Base-by-base conservation (phyloP, 2,797 vertebrate species). In the Petrocephalus schoutedeni region DNA sequence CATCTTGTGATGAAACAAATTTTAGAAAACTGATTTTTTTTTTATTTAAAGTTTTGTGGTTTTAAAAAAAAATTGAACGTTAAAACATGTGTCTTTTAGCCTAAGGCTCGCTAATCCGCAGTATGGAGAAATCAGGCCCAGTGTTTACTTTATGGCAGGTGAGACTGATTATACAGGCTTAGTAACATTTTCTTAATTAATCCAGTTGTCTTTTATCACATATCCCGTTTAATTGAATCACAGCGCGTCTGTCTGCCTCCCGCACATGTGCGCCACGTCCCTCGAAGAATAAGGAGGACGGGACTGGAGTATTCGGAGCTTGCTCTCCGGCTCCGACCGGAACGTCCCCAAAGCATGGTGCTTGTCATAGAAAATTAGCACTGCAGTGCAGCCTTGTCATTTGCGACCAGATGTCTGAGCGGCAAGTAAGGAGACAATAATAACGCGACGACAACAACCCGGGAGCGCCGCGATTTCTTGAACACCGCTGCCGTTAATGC, bases 311-410 rank as follows among this genome's bases (percentile, higher is more conserved):
- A 53, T 41, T 86, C 41, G 3, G 45, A 28, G 80, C 80, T 53
- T n/a, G 45, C 10, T 84, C 61, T 56, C n/a, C 56, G 57, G n/a
- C 58, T 45, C 14, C 8, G 23, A 67, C 23, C 56, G 28, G 41
- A 56, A 21, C 16, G 14, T 32, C 59, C 49, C 45, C 53, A 89
- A 85, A 74, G 59, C 87, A 59, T 51, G 54, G 83, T 21, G 51
- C 36, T 87, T 61, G 89, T 87, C 87, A 59, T 54, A 87, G 32
- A 82, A 80, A 87, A 89, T 87, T 86, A 89, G 51, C 83, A 77
- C 77, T 61, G 23, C 83, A 32, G 59, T 45, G 85, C 59, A 71
- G 23, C 28, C 53, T 80, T 87, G 54, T 64, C 87, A 86, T 87
- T 85, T 85, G 86, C 57, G 28, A 67, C 80, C 87, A 67, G 86